phyloP scores from a whole-genome alignment of 2,797 vertebrate genomes.

The Monodelphis domestica region DNA sequence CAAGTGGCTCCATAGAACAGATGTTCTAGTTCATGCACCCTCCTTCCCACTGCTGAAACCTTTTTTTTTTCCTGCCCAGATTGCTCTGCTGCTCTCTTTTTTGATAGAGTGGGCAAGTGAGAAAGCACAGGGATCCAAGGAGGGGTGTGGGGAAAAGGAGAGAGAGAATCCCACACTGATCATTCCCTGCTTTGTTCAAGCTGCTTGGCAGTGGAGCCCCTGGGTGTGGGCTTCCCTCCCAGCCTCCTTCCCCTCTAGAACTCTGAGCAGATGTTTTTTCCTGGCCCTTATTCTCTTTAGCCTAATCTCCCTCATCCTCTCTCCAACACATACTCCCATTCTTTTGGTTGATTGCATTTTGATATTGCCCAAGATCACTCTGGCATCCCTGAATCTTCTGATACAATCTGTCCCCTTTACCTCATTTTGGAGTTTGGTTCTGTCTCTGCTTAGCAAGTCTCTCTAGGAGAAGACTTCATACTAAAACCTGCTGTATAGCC shows the following conservation, averaged over 20 bases:
- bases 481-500: conserved; percentile 37
- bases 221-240: conserved; percentile 81
- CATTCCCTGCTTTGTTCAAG: conserved; percentile 68
- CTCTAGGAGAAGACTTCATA: conserved; percentile 42
- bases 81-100: conserved; percentile 82
- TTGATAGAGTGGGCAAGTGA: conserved; percentile 79
- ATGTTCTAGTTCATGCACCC: conserved; percentile 82
- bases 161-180: conserved; percentile 76
- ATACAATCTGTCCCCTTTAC: conserved; percentile 45
- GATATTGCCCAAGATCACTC: conserved; percentile 65
- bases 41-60: conserved; percentile 79
- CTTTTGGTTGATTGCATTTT: conserved; percentile 63
- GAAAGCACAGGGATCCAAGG: conserved; percentile 32
- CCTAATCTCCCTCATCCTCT: conserved; percentile 58
- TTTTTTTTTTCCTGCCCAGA: conserved; percentile 78
- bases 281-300: conserved; percentile 75
- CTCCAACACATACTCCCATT: conserved; percentile 62
- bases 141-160: conserved; percentile 35
- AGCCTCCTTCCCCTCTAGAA: conserved; percentile 76
- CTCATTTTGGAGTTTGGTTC: conserved; percentile 65
- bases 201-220: conserved; percentile 82
- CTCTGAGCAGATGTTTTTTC: conserved; percentile 82
- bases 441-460: conserved; percentile 57
- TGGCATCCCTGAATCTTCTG: conserved; percentile 52
- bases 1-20: conserved; percentile 87